Base-by-base conservation (phyloP, 92 coral and sea anemone genomes). In the Phenganax subtilis region DNA sequence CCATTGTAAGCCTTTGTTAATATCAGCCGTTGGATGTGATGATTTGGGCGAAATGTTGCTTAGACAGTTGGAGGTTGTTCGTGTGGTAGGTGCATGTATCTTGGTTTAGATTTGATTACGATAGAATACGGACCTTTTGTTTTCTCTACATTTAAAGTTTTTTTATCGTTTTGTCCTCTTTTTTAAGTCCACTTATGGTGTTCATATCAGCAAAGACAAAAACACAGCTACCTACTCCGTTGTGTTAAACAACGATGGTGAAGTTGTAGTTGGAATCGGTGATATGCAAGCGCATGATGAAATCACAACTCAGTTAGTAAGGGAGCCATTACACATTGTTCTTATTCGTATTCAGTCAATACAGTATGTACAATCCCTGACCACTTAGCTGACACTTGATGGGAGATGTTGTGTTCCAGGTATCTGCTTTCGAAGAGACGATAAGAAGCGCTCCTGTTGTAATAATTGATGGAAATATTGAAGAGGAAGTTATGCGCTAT, bases 211-310 rank as follows among this genome's bases (percentile, higher is more conserved):
- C 73, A 92, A 90, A 85, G 88, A 87, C 62, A 85, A 87, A 77
- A 91, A 87, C 71, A 94, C 98, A 15, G 97, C 91, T n/a, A 90
- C 98, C 20, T 94, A 94, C 86, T 94, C 98, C 17, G 93, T 90
- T 71, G 88, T 94, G 20, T 73, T 94, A 44, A 92, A 91, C 85
- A 84, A 90, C 79, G 64, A 83, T 8, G 98, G 97, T 52, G 96
- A 92, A 60, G 92, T 88, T 76, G 91, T 91, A 72, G 89, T 84
- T 11, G 97, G 92, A 0, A 93, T 94, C 9, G 97, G 96, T 70
- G 97, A 94, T 79, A 91, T 94, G 98, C 92, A 90, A 30, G 91
- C 91, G 20, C 98, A 94, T 66, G 77, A 87, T 56, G 91, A 89
- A 65, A 88, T 94, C 51, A 85, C 90, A 29, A 87, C 92, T 29